Base-by-base conservation (phyloP, 2,888 invertebrate species). In the Macrophya alboannulata region DNA sequence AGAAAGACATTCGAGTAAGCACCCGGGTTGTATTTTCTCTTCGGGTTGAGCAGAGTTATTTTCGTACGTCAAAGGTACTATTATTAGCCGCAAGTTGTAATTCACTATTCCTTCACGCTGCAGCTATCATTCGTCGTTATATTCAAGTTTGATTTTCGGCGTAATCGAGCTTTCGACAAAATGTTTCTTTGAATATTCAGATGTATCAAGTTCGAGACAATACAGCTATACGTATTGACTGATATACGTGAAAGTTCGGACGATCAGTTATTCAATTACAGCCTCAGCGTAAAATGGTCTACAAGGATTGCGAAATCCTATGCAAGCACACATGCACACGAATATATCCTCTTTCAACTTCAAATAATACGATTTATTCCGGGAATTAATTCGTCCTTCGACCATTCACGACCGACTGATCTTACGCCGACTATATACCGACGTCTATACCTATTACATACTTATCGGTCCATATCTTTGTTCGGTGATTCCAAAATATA, bases 41-140 rank as follows among this genome's bases (percentile, higher is more conserved):
- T 74, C n/a, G 45, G 45, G 4, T 55, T 37, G 51, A 48, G 77
- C 51, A 51, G 51, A 51, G 55, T n/a, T 77, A 77, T 77, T 77
- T 55, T 55, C 55, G 77, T 31, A 55, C 43, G 1, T 51, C 25
- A 17, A 55, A 77, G 9, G 31, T 21, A 17, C n/a, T 77, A 77
- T 77, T 77, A 51, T 77, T 55, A 77, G 77, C 4, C 37, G 37
- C 55, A 21, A 31, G 77, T 55, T 48, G 55, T 77, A 55, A 37
- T 77, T 77, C 37, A 31, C 37, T 68, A 37, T 37, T 68, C 37
- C 15, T 68, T 3, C 15, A 31, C 12, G 25, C 72, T 21, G 21
- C 40, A 43, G n/a, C 8, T 37, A 10, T 9, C 31, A 74, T 45
- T 74, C 40, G 71, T 40, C 21, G 45, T 21, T 74, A 10, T 45